These are phyloP conservation scores for Anguilla marmorata DNA, from an alignment of 2,797 vertebrate species.

Conservation along the genomic window DNA sequence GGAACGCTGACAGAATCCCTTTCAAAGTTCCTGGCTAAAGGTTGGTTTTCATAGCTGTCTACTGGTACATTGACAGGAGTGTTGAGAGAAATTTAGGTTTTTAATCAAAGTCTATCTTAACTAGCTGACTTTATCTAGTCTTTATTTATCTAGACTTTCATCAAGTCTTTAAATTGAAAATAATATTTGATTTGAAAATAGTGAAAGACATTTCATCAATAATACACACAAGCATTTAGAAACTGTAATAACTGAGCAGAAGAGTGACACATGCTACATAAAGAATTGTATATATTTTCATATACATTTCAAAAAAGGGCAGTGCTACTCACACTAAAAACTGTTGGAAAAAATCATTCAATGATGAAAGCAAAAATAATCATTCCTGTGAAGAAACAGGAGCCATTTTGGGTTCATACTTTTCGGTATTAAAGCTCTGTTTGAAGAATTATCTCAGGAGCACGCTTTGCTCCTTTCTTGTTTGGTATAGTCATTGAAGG, in stretches of 20 bases:
- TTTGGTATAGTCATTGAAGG: slow-evolving; percentile 30
- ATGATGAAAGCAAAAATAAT: neutral
- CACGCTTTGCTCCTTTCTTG: slow-evolving; percentile 16
- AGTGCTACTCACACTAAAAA: neutral
- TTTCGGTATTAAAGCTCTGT: slow-evolving; percentile 16
- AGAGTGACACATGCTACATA: neutral
- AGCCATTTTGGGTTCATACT: neutral
- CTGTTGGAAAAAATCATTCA: neutral
- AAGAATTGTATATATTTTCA: neutral
- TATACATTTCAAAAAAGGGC: neutral
- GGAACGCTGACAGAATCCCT: too few species aligned
- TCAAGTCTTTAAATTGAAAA: neutral
- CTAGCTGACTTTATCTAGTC: too few species aligned
- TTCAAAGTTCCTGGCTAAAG: too few species aligned
- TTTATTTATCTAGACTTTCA: too few species aligned
- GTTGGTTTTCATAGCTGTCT: too few species aligned
- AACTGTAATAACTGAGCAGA: neutral
- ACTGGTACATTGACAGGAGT: too few species aligned
- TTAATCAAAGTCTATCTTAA: too few species aligned
- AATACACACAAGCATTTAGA: neutral
- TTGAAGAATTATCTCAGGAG: slow-evolving; percentile 29
- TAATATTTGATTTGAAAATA: neutral
- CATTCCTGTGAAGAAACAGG: slow-evolving; percentile 8
- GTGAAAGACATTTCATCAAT: neutral
- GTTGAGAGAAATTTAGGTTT: too few species aligned